Conservation (phyloP, 2,888 invertebrate species). For the Magallana nippona region DNA sequence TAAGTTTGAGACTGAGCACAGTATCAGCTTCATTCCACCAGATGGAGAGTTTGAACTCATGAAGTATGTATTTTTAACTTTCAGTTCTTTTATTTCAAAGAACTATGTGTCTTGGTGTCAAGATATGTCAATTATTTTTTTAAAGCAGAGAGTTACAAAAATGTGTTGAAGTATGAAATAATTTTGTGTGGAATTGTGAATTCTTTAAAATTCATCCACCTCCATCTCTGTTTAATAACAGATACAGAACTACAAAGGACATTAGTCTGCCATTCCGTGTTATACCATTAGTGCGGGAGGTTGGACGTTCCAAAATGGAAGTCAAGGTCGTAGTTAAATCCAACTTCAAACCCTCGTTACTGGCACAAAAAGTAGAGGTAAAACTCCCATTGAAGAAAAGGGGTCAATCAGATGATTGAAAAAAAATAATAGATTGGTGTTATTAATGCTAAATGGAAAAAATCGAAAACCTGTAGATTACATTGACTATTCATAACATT, state of each 20-base stretch:
- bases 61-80: constrained; percentile 84
- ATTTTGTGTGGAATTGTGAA: no score
- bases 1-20: constrained; percentile 99
- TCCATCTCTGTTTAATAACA: constrained; percentile 75
- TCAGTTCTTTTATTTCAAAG: not conserved
- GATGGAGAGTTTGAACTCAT: constrained; percentile 99
- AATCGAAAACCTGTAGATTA: not conserved
- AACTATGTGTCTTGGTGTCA: not conserved
- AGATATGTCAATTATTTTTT: no score
- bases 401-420: no score
- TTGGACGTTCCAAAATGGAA: constrained; percentile 99
- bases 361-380: constrained; percentile 99
- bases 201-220: no score
- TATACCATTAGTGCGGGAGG: constrained; percentile 98
- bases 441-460: not conserved
- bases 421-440: no score
- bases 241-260: constrained; percentile 99
- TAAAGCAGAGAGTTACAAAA: no score
- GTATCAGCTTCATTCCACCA: constrained; percentile 99
- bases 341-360: constrained; percentile 97
- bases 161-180: no score
- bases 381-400: constrained; percentile 2
- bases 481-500: not conserved
- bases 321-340: constrained; percentile 99
- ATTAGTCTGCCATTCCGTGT: constrained; percentile 99